These are phyloP conservation scores for Typhlichthys subterraneus DNA, from an alignment of 2,797 vertebrate species.

Conservation along the genomic window DNA sequence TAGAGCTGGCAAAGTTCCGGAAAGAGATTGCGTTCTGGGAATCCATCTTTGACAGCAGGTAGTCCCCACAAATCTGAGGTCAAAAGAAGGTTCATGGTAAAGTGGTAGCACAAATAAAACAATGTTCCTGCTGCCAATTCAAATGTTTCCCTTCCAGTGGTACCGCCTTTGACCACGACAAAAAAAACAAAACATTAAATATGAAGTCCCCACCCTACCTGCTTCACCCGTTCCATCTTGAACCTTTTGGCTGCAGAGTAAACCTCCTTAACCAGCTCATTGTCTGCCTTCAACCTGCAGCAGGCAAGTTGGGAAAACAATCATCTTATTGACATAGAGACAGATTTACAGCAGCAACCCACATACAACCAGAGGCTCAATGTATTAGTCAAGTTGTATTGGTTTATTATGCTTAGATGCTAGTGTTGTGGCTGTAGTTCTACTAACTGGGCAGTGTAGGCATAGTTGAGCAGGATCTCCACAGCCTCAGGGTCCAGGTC, in stretches of 20 bases:
- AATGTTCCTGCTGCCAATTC: background rate
- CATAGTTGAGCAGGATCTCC: conserved; percentile 96
- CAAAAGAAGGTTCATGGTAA: background rate
- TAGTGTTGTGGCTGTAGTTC: background rate
- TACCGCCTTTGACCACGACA: background rate
- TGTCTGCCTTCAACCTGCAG: conserved; percentile 93
- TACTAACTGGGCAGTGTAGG: conserved; percentile 97
- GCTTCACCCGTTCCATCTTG: conserved; percentile 98
- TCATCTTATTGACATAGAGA: too few relatives aligned
- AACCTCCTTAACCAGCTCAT: conserved; percentile 95
- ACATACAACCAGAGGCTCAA: background rate
- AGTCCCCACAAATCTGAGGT: conserved; percentile 93
- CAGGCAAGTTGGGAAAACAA: too few relatives aligned
- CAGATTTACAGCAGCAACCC: background rate
- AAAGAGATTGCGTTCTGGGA: conserved; percentile 92
- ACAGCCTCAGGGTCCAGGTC: conserved; percentile 96
- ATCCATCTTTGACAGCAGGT: conserved; percentile 94
- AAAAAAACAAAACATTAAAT: background rate
- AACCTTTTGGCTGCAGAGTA: conserved; percentile 97
- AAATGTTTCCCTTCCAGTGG: background rate
- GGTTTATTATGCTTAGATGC: too few relatives aligned
- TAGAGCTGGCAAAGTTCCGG: conserved; percentile 93
- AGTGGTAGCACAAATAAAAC: background rate
- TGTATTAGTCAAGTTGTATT: background rate
- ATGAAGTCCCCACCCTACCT: conserved; percentile 73